phyloP scores from a whole-genome alignment of 1,140 invertebrate species.

The Philopotamus ludificatus region DNA sequence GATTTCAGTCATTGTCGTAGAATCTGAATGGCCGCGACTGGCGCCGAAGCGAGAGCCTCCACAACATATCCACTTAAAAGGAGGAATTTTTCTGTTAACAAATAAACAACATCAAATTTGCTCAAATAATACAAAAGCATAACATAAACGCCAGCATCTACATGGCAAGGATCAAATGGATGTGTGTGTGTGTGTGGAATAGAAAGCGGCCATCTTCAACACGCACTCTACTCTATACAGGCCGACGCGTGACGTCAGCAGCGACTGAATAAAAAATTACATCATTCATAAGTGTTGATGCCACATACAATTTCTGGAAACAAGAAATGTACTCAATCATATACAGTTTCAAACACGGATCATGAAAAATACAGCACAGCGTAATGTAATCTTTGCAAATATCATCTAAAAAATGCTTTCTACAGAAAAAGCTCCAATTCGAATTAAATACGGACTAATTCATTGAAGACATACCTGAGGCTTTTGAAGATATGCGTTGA shows the following conservation, averaged over 20 bases:
- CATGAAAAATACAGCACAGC: too few relatives aligned
- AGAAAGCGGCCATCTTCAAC: too few relatives aligned
- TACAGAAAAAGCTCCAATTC: not conserved
- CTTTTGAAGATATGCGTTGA: conserved; percentile 85
- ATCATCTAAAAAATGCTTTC: not conserved
- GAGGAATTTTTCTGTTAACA: conserved; percentile 51
- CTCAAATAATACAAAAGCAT: conserved; percentile 14
- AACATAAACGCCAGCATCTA: conserved; percentile 1
- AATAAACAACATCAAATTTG: conserved; percentile 16
- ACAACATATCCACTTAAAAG: conserved; percentile 55
- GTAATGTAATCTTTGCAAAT: not conserved
- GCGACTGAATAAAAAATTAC: too few relatives aligned
- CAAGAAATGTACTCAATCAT: too few relatives aligned
- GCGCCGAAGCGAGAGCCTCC: conserved; percentile 42
- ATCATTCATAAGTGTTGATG: too few relatives aligned
- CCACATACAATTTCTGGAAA: too few relatives aligned
- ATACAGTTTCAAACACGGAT: too few relatives aligned
- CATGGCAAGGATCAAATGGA: too few relatives aligned
- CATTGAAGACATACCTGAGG: conserved; percentile 69
- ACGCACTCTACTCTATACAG: too few relatives aligned
- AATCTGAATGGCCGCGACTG: conserved; percentile 50
- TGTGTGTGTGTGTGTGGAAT: too few relatives aligned
- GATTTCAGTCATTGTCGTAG: conserved; percentile 52
- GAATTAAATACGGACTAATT: too few relatives aligned
- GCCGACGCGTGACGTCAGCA: too few relatives aligned